phyloP scores from a whole-genome alignment of 2,888 invertebrate species.

The Rhagophthalmus giganteus region DNA sequence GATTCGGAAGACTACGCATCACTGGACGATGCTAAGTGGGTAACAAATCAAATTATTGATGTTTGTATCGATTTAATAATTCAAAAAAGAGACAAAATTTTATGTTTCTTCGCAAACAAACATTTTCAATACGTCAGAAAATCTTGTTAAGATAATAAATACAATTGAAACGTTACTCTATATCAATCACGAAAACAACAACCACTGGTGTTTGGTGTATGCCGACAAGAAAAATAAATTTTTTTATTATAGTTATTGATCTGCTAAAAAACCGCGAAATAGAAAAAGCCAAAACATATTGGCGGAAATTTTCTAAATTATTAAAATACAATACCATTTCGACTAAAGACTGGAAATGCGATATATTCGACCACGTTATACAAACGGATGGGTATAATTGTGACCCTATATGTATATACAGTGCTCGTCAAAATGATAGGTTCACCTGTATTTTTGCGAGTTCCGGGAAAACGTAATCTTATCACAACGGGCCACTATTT shows the following conservation, averaged over 20 bases:
- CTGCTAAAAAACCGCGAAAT: slow-evolving; percentile 2
- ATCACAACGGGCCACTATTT: no score
- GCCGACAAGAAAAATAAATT: not conserved
- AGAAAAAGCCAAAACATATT: slow-evolving; percentile 2
- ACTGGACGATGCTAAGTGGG: not conserved
- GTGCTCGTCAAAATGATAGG: no score
- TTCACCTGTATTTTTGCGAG: not conserved
- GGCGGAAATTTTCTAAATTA: slow-evolving; percentile 2
- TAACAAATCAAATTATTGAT: slow-evolving; percentile 5
- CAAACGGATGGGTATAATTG: slow-evolving; percentile 2
- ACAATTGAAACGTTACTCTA: no score
- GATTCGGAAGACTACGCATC: not conserved
- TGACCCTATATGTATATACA: slow-evolving; percentile 2
- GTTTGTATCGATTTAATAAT: slow-evolving; percentile 3
- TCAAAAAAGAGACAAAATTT: not conserved
- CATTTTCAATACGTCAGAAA: not conserved
- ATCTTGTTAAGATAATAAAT: not conserved
- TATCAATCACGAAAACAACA: not conserved
- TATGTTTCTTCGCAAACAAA: not conserved
- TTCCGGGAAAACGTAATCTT: no score
- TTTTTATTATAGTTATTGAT: slow-evolving; percentile 1
- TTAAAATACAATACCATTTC: not conserved
- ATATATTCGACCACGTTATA: no score
- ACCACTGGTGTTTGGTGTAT: no score
- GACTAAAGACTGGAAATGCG: no score